Percentiles rank a stretch among this genome's conserved stretches.
These are phyloP conservation scores for Argyrosomus japonicus DNA, from an alignment of 2,113 vertebrate genomes.

Conservation along the genomic window DNA sequence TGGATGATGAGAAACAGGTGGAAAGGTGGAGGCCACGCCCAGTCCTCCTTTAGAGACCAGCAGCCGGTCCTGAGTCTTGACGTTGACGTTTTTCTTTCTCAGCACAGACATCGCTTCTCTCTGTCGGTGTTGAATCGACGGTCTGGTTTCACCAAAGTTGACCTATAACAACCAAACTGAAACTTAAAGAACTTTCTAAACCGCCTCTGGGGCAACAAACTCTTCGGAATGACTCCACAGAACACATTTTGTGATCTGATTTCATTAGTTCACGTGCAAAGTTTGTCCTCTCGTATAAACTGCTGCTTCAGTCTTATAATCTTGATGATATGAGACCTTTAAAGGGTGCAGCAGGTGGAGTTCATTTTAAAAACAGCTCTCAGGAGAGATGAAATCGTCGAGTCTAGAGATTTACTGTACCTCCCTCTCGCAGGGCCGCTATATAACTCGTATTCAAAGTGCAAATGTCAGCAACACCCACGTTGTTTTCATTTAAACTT, in stretches of 20 bases:
- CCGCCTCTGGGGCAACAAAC: no score
- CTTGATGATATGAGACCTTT: neutral
- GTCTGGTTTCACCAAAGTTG: no score
- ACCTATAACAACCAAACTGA: no score
- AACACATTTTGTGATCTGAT: neutral
- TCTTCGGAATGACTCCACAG: neutral
- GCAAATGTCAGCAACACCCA: conserved; percentile 27
- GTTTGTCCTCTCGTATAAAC: neutral
- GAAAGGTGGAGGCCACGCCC: no score
- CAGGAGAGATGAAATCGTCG: neutral
- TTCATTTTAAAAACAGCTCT: neutral
- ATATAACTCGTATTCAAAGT: neutral
- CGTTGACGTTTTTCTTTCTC: no score
- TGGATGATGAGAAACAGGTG: no score
- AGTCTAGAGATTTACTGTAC: neutral
- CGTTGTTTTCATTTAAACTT: conserved; percentile 44
- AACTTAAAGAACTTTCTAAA: no score
- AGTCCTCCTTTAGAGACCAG: no score
- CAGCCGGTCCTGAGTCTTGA: no score
- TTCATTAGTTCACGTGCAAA: no score
- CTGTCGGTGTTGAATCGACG: no score
- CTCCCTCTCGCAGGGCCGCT: neutral
- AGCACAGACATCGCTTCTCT: no score
- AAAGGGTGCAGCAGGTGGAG: neutral
- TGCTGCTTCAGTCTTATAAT: neutral